Percentiles rank a stretch among this genome's conserved stretches.
Evolutionary conservation across 2,888 invertebrate genomes (phyloP).

Genomic region (Serripes groenlandicus): DNA sequence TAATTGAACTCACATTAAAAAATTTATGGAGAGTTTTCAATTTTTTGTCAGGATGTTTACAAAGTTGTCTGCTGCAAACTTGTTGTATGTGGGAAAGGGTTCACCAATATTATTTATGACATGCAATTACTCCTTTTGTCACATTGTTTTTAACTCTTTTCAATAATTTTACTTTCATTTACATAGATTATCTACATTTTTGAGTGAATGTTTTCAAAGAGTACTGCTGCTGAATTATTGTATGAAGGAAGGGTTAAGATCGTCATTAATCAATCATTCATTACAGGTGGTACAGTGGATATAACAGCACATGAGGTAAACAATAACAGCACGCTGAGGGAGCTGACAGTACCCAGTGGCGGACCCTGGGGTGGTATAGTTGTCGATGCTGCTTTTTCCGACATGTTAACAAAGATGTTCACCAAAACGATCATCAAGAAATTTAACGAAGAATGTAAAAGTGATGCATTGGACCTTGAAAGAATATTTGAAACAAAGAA

Average conservation of each 20-base stretch:
- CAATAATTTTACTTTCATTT: too few relatives aligned
- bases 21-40: too few relatives aligned
- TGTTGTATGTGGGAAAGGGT: too few relatives aligned
- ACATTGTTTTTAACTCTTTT: too few relatives aligned
- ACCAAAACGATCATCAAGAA: constrained; percentile 3
- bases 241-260: background rate
- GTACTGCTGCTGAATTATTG: too few relatives aligned
- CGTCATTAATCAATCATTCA: background rate
- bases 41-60: too few relatives aligned
- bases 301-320: constrained; percentile 62
- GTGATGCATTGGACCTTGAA: constrained; percentile 36
- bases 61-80: too few relatives aligned
- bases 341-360: constrained; percentile 57
- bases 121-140: too few relatives aligned
- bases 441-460: constrained; percentile 11
- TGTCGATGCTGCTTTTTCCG: constrained; percentile 49
- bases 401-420: constrained; percentile 5
- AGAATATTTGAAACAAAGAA: constrained; percentile 48
- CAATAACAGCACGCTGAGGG: constrained; percentile 46
- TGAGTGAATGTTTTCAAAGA: too few relatives aligned
- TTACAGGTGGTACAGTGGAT: constrained; percentile 68
- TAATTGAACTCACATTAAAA: too few relatives aligned
- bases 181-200: too few relatives aligned
- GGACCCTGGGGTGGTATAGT: constrained; percentile 69
- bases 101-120: too few relatives aligned